Conservation (phyloP, 2,888 invertebrate species). For the Plagiodera versicolora region DNA sequence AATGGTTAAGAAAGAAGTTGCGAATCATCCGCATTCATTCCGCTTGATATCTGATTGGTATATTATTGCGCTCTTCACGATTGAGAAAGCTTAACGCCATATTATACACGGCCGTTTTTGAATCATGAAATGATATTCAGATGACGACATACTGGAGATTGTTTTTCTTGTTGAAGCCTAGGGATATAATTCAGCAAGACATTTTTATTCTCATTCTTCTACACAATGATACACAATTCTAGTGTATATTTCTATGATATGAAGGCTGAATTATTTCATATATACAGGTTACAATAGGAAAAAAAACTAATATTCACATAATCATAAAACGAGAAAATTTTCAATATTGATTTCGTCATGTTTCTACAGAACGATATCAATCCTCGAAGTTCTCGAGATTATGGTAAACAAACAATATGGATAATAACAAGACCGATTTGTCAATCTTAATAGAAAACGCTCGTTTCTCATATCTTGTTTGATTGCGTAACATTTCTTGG, state of each 20-base stretch:
- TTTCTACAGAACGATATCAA: too few species aligned
- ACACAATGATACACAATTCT: too few species aligned
- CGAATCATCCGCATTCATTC: constrained; percentile 43
- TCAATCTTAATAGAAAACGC: neutral
- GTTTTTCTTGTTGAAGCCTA: neutral
- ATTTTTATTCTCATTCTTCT: neutral
- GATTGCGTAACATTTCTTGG: neutral
- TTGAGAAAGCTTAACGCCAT: constrained; percentile 33
- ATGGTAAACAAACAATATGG: neutral
- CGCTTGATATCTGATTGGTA: constrained; percentile 25
- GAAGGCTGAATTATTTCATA: too few species aligned
- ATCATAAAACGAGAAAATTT: too few species aligned
- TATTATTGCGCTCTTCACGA: constrained; percentile 28
- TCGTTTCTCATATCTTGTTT: neutral
- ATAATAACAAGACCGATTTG: neutral
- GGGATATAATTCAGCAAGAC: neutral
- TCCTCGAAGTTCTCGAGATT: too few species aligned
- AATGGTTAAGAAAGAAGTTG: constrained; percentile 39
- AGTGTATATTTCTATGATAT: too few species aligned
- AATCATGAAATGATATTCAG: neutral
- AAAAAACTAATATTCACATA: too few species aligned
- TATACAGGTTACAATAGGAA: too few species aligned
- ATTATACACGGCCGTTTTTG: constrained; percentile 3
- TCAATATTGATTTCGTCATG: too few species aligned
- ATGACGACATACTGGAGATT: neutral